Percentiles rank a stretch among this genome's conserved stretches.
Conservation (phyloP, 2,888 invertebrate species). For the Timema cristinae region DNA sequence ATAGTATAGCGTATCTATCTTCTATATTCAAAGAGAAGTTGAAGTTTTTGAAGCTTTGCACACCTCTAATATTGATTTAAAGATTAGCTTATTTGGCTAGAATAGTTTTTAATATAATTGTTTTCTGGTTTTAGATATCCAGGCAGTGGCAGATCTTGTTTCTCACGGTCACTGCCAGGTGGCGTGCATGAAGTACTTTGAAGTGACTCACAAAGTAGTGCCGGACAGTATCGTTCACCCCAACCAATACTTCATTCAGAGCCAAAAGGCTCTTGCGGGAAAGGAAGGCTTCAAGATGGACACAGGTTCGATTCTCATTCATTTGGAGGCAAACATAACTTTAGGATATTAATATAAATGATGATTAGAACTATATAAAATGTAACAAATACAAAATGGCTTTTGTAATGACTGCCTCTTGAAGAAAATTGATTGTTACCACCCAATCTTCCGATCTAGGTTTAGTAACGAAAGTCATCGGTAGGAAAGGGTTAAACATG, state of each 20-base stretch:
- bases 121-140: conserved; percentile 53
- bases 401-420: too few species aligned
- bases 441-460: too few species aligned
- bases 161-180: conserved; percentile 79
- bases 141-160: conserved; percentile 67
- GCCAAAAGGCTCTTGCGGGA: conserved; percentile 51
- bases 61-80: background rate
- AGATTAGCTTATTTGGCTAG: background rate
- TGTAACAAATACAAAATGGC: too few species aligned
- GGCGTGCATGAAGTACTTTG: conserved; percentile 81
- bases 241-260: conserved; percentile 86
- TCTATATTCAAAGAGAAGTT: too few species aligned
- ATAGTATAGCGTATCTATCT: too few species aligned
- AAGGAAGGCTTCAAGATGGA: conserved; percentile 17
- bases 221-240: conserved; percentile 79
- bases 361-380: too few species aligned
- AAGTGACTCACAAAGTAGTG: conserved; percentile 59
- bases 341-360: too few species aligned
- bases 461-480: too few species aligned
- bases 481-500: too few species aligned
- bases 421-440: too few species aligned
- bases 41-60: too few species aligned
- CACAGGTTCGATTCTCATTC: background rate
- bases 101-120: conserved; percentile 16
- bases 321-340: too few species aligned